phyloP scores from a whole-genome alignment of 1,140 invertebrate genomes.

The Tetragonula clypearis region DNA sequence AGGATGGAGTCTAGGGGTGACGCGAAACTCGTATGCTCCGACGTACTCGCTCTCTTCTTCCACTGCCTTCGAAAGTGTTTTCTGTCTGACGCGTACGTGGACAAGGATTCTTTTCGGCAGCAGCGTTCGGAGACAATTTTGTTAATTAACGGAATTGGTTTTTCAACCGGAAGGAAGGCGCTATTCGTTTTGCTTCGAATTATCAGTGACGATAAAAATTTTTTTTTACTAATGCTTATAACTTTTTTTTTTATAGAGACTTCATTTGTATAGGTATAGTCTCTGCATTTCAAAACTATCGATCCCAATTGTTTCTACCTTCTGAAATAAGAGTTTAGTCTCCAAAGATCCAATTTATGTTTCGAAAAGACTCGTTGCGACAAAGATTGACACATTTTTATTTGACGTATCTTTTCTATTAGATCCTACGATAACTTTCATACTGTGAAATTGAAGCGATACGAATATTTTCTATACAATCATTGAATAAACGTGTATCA shows the following conservation, averaged over 20 bases:
- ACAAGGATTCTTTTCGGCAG: neutral
- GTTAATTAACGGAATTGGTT: neutral
- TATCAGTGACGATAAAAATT: neutral
- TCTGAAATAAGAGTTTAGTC: neutral
- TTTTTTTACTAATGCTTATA: neutral
- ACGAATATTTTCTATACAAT: no score
- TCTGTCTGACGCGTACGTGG: slow-evolving; percentile 43
- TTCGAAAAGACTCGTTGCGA: neutral
- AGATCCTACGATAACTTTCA: neutral
- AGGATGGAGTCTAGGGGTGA: slow-evolving; percentile 76
- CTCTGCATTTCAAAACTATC: neutral
- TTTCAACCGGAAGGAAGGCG: no score
- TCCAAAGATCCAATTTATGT: neutral
- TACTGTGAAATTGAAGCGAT: no score
- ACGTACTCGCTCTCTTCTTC: slow-evolving; percentile 1
- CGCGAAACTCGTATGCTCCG: slow-evolving; percentile 70
- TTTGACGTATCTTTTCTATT: neutral
- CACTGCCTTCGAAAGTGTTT: slow-evolving; percentile 53
- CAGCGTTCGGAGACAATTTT: neutral
- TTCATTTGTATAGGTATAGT: neutral
- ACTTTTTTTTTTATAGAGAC: neutral
- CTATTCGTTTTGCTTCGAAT: neutral
- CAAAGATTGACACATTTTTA: neutral
- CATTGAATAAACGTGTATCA: no score
- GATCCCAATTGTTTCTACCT: neutral